Conservation (phyloP, 2,113 vertebrate species). For the Kryptolebias marmoratus region DNA sequence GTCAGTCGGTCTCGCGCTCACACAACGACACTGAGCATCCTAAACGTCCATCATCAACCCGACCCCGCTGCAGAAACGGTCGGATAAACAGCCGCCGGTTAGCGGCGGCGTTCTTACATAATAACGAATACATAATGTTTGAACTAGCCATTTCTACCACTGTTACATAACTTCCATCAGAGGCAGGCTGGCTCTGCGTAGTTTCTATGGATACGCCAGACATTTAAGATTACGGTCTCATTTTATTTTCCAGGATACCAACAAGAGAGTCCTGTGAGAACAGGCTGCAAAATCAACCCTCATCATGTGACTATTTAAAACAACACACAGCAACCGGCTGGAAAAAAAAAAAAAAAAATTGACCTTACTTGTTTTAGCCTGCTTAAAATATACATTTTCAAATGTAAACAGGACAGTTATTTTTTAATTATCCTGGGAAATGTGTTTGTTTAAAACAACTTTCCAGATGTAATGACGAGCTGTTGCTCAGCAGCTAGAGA, state of each 20-base stretch:
- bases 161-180: slow-evolving; percentile 78
- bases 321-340: background rate
- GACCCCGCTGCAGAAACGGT: background rate
- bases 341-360: background rate
- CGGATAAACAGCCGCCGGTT: background rate
- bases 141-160: slow-evolving; percentile 67
- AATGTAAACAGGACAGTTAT: background rate
- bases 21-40: slow-evolving; percentile 19
- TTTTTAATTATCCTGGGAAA: background rate
- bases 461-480: slow-evolving; percentile 20
- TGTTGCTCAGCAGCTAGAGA: slow-evolving; percentile 15
- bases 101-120: slow-evolving; percentile 68
- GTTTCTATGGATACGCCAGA: slow-evolving; percentile 79
- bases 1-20: slow-evolving; percentile 32
- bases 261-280: background rate
- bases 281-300: background rate
- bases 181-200: slow-evolving; percentile 56
- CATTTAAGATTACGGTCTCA: slow-evolving; percentile 38
- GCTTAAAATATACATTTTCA: background rate
- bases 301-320: background rate
- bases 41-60: slow-evolving; percentile 12
- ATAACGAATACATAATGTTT: slow-evolving; percentile 65
- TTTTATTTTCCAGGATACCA: slow-evolving; percentile 13
- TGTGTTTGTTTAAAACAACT: background rate
- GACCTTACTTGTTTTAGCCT: background rate